phyloP scores from a whole-genome alignment of 1,140 invertebrate species.

The Dendrolimus kikuchii region DNA sequence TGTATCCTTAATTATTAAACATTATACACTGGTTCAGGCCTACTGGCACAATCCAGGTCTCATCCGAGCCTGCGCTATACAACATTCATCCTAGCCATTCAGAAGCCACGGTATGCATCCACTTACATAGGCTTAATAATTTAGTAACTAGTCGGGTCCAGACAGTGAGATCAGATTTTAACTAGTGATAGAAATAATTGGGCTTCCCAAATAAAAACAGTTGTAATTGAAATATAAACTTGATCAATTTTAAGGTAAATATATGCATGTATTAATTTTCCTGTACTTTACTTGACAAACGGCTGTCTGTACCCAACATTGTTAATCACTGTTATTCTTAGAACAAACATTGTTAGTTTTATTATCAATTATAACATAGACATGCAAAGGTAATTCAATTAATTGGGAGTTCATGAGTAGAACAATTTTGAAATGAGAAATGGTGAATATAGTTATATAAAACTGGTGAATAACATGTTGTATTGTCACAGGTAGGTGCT shows the following conservation, averaged over 20 bases:
- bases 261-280: constrained; percentile 22
- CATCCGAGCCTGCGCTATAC: constrained; percentile 34
- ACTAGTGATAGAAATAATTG: constrained; percentile 2
- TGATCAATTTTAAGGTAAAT: constrained; percentile 25
- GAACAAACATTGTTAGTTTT: constrained; percentile 24
- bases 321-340: constrained; percentile 20
- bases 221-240: constrained; percentile 7
- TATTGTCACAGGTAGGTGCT: constrained; percentile 12
- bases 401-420: constrained; percentile 13
- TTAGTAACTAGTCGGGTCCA: constrained; percentile 33
- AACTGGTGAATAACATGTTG: neutral
- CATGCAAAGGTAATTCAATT: constrained; percentile 16
- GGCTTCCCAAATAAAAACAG: neutral
- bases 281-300: constrained; percentile 37
- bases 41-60: constrained; percentile 37
- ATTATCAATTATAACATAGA: constrained; percentile 5
- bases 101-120: constrained; percentile 28
- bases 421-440: neutral
- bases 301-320: constrained; percentile 43
- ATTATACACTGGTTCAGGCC: constrained; percentile 67
- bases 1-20: constrained; percentile 67
- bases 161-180: constrained; percentile 21
- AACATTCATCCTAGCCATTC: constrained; percentile 41
- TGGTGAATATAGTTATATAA: too few relatives aligned
- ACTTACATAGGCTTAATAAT: constrained; percentile 5